Percentiles rank a stretch among this genome's conserved stretches.
Evolutionary conservation across 2,797 vertebrate genomes (phyloP).

Genomic region (Argentina silus): DNA sequence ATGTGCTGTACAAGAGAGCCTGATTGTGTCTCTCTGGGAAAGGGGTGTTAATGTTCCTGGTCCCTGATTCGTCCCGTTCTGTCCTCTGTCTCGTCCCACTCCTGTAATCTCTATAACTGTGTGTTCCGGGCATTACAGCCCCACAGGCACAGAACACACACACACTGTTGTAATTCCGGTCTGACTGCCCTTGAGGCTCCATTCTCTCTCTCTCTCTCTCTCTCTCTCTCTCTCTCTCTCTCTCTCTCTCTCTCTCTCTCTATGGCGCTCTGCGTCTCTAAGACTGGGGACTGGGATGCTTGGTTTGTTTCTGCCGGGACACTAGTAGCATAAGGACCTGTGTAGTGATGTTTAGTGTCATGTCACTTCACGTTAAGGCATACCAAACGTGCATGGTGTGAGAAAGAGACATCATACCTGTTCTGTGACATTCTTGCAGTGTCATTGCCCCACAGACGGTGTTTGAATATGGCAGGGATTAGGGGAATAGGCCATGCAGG

Average conservation of each 20-base stretch:
- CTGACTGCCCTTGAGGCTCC: slow-evolving; percentile 57
- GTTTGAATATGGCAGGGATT: neutral
- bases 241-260: neutral
- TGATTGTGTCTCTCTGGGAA: neutral
- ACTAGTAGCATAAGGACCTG: neutral
- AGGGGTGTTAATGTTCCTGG: neutral
- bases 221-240: neutral
- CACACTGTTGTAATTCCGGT: slow-evolving; percentile 72
- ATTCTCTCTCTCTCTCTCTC: slow-evolving; percentile 56
- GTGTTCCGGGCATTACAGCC: neutral
- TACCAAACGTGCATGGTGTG: slow-evolving; percentile 8
- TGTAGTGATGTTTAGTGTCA: too few species aligned
- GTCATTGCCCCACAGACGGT: neutral
- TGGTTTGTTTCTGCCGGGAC: slow-evolving; percentile 31
- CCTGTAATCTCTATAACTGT: neutral
- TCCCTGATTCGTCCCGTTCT: neutral
- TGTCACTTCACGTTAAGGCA: neutral
- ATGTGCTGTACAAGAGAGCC: neutral
- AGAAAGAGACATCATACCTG: neutral
- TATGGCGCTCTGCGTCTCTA: neutral
- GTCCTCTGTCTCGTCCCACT: neutral
- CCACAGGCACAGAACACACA: slow-evolving; percentile 10
- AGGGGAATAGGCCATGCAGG: neutral
- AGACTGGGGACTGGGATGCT: slow-evolving; percentile 22
- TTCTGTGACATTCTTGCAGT: neutral